These are phyloP conservation scores for Symphodus melops DNA, from an alignment of 2,113 vertebrate species.

Conservation along the genomic window DNA sequence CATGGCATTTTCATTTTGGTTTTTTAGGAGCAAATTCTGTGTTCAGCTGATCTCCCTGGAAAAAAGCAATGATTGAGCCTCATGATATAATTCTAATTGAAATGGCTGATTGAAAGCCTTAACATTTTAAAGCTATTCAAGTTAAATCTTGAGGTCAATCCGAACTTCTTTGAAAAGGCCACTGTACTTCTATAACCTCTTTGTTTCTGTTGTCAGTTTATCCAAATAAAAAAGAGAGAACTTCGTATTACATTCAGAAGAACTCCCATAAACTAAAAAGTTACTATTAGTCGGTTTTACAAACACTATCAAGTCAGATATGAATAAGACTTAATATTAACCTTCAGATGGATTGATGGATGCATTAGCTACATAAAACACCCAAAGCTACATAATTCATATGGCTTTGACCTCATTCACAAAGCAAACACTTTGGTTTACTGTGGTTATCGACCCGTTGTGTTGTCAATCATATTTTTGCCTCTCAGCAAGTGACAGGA, in stretches of 20 bases:
- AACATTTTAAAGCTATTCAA: too few relatives aligned
- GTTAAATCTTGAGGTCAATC: too few relatives aligned
- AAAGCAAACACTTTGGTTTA: constrained; percentile 22
- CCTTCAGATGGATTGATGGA: background rate
- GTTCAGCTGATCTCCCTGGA: background rate
- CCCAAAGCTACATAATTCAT: constrained; percentile 17
- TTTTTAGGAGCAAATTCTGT: background rate
- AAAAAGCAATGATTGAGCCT: constrained; percentile 5
- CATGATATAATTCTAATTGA: background rate
- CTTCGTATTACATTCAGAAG: too few relatives aligned
- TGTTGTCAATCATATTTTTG: constrained; percentile 37
- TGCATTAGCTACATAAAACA: constrained; percentile 13
- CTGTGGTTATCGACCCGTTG: background rate
- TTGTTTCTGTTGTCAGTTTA: too few relatives aligned
- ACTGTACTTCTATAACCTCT: too few relatives aligned
- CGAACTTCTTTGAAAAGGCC: too few relatives aligned
- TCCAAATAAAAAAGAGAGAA: too few relatives aligned
- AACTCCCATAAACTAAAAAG: background rate
- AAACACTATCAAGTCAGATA: constrained; percentile 2
- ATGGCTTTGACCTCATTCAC: background rate
- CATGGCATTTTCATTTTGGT: background rate
- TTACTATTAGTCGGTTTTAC: background rate
- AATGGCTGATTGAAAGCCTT: too few relatives aligned
- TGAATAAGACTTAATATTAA: constrained; percentile 1
- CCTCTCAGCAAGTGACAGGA: constrained; percentile 17